Conservation (phyloP, 35 echinoderm and acorn worm genomes). For the Patiria miniata region DNA sequence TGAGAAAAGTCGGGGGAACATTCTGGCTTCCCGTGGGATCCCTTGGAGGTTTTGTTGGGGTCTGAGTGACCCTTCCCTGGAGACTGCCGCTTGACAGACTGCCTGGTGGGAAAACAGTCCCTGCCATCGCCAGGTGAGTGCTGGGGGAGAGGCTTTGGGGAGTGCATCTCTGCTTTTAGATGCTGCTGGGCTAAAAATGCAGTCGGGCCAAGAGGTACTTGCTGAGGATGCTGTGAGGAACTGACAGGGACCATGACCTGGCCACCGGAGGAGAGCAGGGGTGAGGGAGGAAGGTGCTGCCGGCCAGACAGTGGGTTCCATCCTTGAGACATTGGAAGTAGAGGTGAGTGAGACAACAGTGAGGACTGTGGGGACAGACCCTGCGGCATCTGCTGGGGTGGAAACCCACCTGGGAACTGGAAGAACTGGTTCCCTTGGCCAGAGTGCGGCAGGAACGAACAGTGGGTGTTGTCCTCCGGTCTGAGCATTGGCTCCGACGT, state of each 20-base stretch:
- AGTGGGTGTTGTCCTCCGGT: neutral
- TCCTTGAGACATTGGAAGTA: slow-evolving; percentile 48
- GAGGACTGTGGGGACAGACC: slow-evolving; percentile 72
- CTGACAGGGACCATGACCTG: slow-evolving; percentile 47
- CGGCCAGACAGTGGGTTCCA: slow-evolving; percentile 48
- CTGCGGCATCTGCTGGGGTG: slow-evolving; percentile 66
- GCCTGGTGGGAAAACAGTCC: neutral
- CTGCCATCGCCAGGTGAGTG: slow-evolving; percentile 39
- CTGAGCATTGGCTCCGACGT: neutral
- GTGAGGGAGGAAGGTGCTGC: slow-evolving; percentile 60
- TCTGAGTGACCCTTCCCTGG: slow-evolving; percentile 26
- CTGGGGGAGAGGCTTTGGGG: slow-evolving; percentile 47
- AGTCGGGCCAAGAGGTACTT: slow-evolving; percentile 44
- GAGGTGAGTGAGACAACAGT: slow-evolving; percentile 70
- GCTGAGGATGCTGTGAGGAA: slow-evolving; percentile 56
- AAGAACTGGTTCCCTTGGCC: slow-evolving; percentile 59
- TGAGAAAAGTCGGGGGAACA: slow-evolving; percentile 26
- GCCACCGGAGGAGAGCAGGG: slow-evolving; percentile 11
- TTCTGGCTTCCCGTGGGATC: slow-evolving; percentile 26
- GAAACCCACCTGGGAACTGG: slow-evolving; percentile 56
- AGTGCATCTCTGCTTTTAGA: slow-evolving; percentile 47
- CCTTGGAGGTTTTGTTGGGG: slow-evolving; percentile 14
- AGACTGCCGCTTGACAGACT: slow-evolving; percentile 12
- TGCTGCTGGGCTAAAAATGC: slow-evolving; percentile 32
- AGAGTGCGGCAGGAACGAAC: slow-evolving; percentile 14